Evolutionary conservation across 2,113 vertebrate species (phyloP), one percentile per base, ranked within the genome.

Genomic region (Ptychochromis oligacanthus): DNA sequence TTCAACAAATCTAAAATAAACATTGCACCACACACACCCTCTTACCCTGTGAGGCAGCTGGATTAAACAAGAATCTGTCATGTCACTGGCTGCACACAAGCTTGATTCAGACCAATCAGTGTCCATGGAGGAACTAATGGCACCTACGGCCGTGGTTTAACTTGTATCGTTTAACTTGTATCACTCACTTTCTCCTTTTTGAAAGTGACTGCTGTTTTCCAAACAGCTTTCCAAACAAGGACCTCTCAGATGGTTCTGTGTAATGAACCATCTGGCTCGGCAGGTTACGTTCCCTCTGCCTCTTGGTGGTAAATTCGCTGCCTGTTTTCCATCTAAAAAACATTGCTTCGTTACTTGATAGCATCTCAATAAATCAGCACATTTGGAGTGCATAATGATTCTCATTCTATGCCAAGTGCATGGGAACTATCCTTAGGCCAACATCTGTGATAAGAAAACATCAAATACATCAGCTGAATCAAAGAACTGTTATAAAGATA

Each of bases 391-490:
- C 15, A 85, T 92, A 84, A 90, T 78, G 46, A 80, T 82, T 84
- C 58, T 87, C 64, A 58, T 86, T 82, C 74, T 22, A 52, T 36
- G 38, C 65, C 54, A 87, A 86, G 52, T 80, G 28, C 80, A 85
- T 55, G 81, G 24, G 79, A 89, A 84, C 67, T 84, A 75, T 91
- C 90, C 92, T 83, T 14, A 78, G 90, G 87, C 83, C 17, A 36
- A 81, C 54, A 82, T 89, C 65, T 88, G 85, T 77, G 87, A 92
- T 89, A 91, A 87, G 78, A 84, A 26, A 85, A 82, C 77, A 90
- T 88, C 79, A 90, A 89, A 90, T 75, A 75, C 49, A 82, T 84
- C 38, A 61, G 57, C 3, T 74, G 8, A 86, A 65, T 87, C 57
- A 81, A 80, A 81, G 64, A 83, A 87, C 80, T 60, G 72, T 52